Evolutionary conservation across 2,797 vertebrate species (phyloP).

Genomic region (Arnoldichthys spilopterus): DNA sequence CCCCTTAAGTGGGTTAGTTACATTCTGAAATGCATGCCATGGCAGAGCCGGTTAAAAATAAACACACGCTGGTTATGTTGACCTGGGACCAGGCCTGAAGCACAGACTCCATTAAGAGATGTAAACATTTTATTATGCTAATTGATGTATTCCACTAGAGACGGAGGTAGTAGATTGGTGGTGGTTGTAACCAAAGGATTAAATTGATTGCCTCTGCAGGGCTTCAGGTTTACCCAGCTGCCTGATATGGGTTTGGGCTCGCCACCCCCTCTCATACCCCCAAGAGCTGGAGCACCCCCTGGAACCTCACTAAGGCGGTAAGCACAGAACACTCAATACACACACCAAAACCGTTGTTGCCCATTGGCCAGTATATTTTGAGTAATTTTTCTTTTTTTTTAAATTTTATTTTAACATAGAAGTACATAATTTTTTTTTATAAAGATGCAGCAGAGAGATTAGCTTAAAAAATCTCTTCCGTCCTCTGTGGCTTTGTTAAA

Average conservation of each 20-base stretch:
- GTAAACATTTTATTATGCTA: conserved; percentile 2
- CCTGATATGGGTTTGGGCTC: conserved; percentile 97
- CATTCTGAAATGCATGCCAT: not conserved
- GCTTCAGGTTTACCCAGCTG: conserved; percentile 97
- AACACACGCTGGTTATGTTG: not conserved
- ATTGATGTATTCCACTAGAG: not conserved
- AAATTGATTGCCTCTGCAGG: conserved; percentile 74
- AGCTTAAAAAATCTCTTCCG: not conserved
- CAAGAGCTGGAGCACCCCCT: conserved; percentile 88
- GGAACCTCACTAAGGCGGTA: conserved; percentile 93
- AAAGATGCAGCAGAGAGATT: not conserved
- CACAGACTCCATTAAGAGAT: not conserved
- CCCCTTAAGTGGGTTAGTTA: not conserved
- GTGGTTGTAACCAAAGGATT: conserved; percentile 17
- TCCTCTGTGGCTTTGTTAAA: conserved; percentile 16
- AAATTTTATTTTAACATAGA: no score
- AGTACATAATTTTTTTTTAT: no score
- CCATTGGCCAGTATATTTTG: no score
- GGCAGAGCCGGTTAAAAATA: not conserved
- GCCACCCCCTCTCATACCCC: conserved; percentile 93
- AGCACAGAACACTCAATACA: conserved; percentile 31
- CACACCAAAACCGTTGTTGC: not conserved
- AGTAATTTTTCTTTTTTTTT: no score
- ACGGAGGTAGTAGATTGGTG: not conserved
- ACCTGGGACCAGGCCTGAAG: conserved; percentile 7